These are phyloP conservation scores for Andrena bicolor DNA, from an alignment of 2,888 invertebrate species.

Conservation along the genomic window DNA sequence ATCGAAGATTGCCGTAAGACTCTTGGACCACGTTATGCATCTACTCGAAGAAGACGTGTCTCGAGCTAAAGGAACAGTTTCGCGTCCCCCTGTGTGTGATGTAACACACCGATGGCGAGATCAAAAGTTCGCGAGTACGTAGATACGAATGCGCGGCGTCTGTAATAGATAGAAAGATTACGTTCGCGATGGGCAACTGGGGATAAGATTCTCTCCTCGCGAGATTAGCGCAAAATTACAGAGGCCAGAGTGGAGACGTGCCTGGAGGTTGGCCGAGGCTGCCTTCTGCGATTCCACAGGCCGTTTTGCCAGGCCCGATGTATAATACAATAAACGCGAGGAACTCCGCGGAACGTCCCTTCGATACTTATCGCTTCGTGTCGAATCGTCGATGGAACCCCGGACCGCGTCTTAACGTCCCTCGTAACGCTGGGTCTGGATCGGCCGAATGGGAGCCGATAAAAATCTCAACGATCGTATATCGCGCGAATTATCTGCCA, in stretches of 20 bases:
- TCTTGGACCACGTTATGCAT: background rate
- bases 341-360: background rate
- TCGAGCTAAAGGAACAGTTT: slow-evolving; percentile 36
- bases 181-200: slow-evolving; percentile 78
- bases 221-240: slow-evolving; percentile 83
- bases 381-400: background rate
- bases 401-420: background rate
- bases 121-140: slow-evolving; percentile 66
- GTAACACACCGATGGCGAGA: slow-evolving; percentile 64
- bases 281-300: slow-evolving; percentile 57
- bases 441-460: slow-evolving; percentile 2
- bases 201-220: slow-evolving; percentile 78
- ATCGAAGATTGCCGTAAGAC: slow-evolving; percentile 35
- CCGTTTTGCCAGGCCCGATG: slow-evolving; percentile 26
- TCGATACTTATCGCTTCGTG: background rate
- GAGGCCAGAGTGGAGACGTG: slow-evolving; percentile 77
- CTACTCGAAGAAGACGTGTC: slow-evolving; percentile 25
- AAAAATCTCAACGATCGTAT: background rate
- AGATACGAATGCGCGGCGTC: slow-evolving; percentile 40
- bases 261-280: slow-evolving; percentile 63
- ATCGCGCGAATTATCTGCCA: background rate
- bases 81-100: slow-evolving; percentile 35
- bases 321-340: background rate
- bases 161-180: slow-evolving; percentile 82
- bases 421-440: slow-evolving; percentile 12